Percentiles rank a stretch among this genome's conserved stretches.
Evolutionary conservation across 2,113 vertebrate species (phyloP).

Genomic region (Mungos mungo): DNA sequence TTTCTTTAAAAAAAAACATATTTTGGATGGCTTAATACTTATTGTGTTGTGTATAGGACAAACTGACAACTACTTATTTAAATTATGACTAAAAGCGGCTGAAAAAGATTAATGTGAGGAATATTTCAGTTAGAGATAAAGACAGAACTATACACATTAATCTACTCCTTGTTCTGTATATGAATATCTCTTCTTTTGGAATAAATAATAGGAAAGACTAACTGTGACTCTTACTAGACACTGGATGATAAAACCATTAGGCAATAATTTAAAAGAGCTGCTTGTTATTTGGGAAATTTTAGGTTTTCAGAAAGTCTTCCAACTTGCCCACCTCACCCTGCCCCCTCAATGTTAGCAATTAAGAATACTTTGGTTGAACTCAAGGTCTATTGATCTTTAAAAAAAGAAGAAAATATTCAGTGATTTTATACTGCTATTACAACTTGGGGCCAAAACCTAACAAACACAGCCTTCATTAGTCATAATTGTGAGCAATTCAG

Average conservation of each 20-base stretch:
- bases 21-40: not conserved
- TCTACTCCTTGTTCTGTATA: not conserved
- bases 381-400: not conserved
- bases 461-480: not conserved
- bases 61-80: not conserved
- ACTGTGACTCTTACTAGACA: not conserved
- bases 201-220: not conserved
- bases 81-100: not conserved
- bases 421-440: not conserved
- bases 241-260: not conserved
- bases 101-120: not conserved
- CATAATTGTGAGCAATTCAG: not conserved
- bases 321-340: not conserved
- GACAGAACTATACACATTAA: not conserved
- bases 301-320: not conserved
- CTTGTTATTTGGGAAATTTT: not conserved
- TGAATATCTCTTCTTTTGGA: not conserved
- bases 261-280: not conserved
- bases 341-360: not conserved
- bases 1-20: not conserved
- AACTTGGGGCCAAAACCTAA: not conserved
- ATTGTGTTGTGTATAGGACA: not conserved
- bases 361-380: not conserved
- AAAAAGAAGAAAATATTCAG: not conserved
- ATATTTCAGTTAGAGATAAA: not conserved